These are phyloP conservation scores for Vanessa tameamea DNA, from an alignment of 1,140 invertebrate genomes.

Conservation along the genomic window DNA sequence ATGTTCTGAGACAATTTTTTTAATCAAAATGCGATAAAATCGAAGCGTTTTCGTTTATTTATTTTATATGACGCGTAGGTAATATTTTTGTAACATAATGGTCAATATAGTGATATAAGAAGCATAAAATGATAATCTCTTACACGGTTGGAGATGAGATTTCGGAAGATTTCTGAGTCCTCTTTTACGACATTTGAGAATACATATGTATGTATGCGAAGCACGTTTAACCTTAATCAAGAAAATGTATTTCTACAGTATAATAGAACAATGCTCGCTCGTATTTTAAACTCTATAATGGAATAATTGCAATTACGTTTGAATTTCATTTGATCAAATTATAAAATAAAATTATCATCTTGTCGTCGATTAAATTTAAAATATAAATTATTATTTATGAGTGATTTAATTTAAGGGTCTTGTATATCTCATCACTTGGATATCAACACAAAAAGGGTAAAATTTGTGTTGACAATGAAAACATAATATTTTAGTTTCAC, in stretches of 20 bases:
- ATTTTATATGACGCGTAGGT: not conserved
- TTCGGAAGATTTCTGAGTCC: slow-evolving; percentile 10
- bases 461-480: too few relatives aligned
- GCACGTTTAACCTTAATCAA: slow-evolving; percentile 9
- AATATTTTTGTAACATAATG: not conserved
- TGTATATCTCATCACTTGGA: too few relatives aligned
- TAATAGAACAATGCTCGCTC: not conserved
- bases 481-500: too few relatives aligned
- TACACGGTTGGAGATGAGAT: not conserved
- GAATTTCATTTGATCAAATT: too few relatives aligned
- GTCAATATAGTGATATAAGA: not conserved
- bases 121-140: slow-evolving; percentile 1
- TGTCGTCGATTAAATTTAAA: too few relatives aligned
- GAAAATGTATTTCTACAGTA: slow-evolving; percentile 7
- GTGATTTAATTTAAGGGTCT: too few relatives aligned
- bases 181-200: slow-evolving; percentile 9
- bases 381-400: too few relatives aligned
- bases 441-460: too few relatives aligned
- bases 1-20: not conserved
- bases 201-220: not conserved
- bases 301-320: too few relatives aligned
- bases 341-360: too few relatives aligned
- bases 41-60: not conserved
- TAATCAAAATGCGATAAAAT: not conserved
- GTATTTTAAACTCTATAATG: too few relatives aligned